Percentiles rank a stretch among this genome's conserved stretches.
These are phyloP conservation scores for Apteryx mantelli DNA, from an alignment of 2,113 vertebrate species.

Conservation along the genomic window DNA sequence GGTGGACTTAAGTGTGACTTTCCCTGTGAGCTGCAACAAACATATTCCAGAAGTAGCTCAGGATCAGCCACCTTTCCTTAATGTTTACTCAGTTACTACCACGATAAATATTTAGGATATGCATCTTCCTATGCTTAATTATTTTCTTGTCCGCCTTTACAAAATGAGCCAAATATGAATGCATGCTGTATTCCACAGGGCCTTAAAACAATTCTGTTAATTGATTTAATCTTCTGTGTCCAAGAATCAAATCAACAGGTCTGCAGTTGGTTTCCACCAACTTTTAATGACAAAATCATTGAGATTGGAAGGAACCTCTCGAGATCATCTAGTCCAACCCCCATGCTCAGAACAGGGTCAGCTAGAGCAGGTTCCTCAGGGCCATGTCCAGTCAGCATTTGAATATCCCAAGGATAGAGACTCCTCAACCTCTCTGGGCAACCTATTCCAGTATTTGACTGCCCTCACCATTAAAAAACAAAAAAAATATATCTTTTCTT, in stretches of 20 bases:
- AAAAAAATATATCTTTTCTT: too few species aligned
- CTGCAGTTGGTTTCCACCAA: neutral
- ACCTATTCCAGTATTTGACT: neutral
- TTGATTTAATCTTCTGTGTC: neutral
- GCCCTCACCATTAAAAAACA: neutral
- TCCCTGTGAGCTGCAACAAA: neutral
- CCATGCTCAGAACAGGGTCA: neutral
- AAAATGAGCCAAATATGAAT: neutral
- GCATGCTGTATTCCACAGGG: neutral
- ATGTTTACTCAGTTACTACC: neutral
- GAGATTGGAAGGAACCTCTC: neutral
- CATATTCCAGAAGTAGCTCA: neutral
- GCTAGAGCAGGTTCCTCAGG: neutral
- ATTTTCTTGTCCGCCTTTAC: neutral
- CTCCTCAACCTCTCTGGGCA: neutral
- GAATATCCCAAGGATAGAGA: neutral
- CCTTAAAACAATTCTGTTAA: neutral
- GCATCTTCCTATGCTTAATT: neutral
- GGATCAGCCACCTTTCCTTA: neutral
- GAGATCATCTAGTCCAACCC: neutral
- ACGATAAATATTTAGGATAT: neutral
- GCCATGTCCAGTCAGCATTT: neutral
- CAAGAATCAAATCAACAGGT: neutral
- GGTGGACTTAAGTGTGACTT: neutral
- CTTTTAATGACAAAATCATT: neutral